phyloP scores from a whole-genome alignment of 2,888 invertebrate genomes.

The Mesorhabditis belari region DNA sequence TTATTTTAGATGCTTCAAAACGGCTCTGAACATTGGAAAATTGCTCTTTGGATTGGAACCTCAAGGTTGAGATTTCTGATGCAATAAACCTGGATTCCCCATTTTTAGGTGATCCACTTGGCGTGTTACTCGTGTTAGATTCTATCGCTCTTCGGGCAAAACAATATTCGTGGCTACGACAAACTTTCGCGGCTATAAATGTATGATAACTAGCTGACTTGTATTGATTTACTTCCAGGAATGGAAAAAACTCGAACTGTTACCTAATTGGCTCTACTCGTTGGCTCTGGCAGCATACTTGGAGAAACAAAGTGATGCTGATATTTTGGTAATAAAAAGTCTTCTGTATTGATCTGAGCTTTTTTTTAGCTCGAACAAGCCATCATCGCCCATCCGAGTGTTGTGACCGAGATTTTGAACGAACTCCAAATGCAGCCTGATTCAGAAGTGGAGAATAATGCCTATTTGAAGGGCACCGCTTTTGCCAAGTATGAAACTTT shows the following conservation, averaged over 20 bases:
- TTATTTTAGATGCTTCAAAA: conserved; percentile 58
- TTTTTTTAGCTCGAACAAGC: conserved; percentile 13
- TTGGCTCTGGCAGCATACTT: conserved; percentile 66
- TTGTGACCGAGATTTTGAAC: conserved; percentile 66
- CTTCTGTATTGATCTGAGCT: neutral
- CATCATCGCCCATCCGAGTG: conserved; percentile 73
- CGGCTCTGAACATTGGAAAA: conserved; percentile 80
- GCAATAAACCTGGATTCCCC: neutral
- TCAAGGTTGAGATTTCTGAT: conserved; percentile 53
- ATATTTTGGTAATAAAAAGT: neutral
- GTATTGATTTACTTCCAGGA: conserved; percentile 36
- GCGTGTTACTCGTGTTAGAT: conserved; percentile 71
- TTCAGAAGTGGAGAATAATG: conserved; percentile 26
- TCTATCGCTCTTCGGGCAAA: conserved; percentile 72
- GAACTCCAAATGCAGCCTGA: conserved; percentile 34
- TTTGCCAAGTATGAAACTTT: neutral
- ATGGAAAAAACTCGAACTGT: conserved; percentile 67
- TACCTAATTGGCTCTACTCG: conserved; percentile 82
- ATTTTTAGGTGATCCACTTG: conserved; percentile 65
- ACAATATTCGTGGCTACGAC: conserved; percentile 68
- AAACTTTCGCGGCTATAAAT: conserved; percentile 57
- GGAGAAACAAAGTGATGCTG: conserved; percentile 40
- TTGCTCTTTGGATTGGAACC: conserved; percentile 72
- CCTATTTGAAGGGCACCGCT: conserved; percentile 14
- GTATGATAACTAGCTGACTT: conserved; percentile 31